These are phyloP conservation scores for Norana najaformis DNA, from an alignment of 2,888 invertebrate genomes.

Conservation along the genomic window DNA sequence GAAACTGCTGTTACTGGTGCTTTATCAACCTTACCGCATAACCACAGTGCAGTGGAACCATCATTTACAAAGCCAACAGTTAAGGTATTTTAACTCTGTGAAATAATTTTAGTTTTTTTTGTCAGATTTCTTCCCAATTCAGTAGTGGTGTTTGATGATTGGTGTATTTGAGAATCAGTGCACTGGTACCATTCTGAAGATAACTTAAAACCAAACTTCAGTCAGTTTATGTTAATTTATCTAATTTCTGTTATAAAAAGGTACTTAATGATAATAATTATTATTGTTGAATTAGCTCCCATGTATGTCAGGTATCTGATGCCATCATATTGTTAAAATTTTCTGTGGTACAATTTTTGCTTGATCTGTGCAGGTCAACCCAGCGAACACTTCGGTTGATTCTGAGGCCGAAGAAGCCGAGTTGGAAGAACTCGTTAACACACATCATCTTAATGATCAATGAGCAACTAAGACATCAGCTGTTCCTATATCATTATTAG, in stretches of 20 bases:
- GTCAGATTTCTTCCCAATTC: neutral
- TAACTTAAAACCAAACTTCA: neutral
- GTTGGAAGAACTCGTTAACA: neutral
- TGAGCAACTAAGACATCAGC: neutral
- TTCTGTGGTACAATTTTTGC: neutral
- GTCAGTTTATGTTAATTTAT: neutral
- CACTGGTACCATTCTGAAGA: neutral
- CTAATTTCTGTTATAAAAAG: too few species aligned
- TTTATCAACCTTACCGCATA: neutral
- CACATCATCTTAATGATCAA: slow-evolving; percentile 13
- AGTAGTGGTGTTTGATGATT: neutral
- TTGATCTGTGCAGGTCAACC: neutral
- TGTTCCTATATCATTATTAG: neutral
- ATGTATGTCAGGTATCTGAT: too few species aligned
- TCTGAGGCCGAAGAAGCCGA: neutral
- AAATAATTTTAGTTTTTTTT: neutral
- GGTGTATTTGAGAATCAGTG: neutral
- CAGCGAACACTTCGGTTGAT: neutral
- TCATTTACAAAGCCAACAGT: neutral
- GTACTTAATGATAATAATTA: too few species aligned
- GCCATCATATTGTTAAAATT: neutral
- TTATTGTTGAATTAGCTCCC: too few species aligned
- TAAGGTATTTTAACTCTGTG: neutral
- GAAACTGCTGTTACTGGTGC: slow-evolving; percentile 13
- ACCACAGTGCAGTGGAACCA: neutral